Base-by-base conservation (phyloP, 1,140 invertebrate species). In the Asbolus verrucosus region DNA sequence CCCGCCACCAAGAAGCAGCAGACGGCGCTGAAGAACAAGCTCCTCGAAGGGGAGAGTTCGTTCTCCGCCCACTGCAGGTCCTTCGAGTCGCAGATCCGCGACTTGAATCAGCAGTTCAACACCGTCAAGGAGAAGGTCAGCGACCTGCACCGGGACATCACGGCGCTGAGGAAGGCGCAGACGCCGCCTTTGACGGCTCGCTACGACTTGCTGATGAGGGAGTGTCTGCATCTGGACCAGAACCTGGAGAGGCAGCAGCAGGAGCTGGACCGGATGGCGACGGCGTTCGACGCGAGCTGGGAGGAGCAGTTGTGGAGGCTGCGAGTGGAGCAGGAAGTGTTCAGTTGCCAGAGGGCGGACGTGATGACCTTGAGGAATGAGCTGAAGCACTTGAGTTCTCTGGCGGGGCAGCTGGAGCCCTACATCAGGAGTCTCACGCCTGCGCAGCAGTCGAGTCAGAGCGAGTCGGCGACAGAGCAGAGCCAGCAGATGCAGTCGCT, bases 271-370 rank as follows among this genome's bases (percentile, higher is more conserved):
- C 80, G 87, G 41, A 81, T 90, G 69, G 82, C 85, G 59, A 82
- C 82, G 5, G 83, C 87, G 0, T 90, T 90, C 70, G 87, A 90
- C 70, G 82, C 85, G 0, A 81, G 87, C 0, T 91, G 89, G 89
- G 89, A 91, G 72, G 88, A 91, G 71, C 88, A 90, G 73, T 77
- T 90, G n/a, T 87, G 87, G 75, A 81, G 89, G 65, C 85, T 91
- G 70, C 84, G 88, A 61, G 83, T 89, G 2, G 89, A 91, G 78
- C 89, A 90, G 78, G 89, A 90, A 69, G 88, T 90, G 8, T 77
- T 75, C 59, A 75, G 75, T 69, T 81, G 79, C 13, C 83, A 91
- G 85, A 87, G 89, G 80, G 88, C 88, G 63, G 89, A 91, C 75
- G 87, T 91, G 19, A 79, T 87, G 36, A 85, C 85, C 13, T 77